Evolutionary conservation across 2,888 invertebrate genomes (phyloP).

Genomic region (Rhamnusium bicolor): DNA sequence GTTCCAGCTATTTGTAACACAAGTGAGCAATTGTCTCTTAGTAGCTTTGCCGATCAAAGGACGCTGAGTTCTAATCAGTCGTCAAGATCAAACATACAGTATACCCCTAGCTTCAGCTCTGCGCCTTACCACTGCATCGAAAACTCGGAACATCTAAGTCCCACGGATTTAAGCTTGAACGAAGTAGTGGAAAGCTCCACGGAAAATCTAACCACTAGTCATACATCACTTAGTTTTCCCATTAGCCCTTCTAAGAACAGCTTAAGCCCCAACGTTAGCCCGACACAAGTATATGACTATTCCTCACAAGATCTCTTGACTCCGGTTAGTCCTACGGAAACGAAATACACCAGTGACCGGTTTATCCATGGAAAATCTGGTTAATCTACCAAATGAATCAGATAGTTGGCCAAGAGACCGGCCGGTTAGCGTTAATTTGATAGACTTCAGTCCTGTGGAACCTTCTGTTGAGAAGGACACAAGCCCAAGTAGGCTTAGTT

Average conservation of each 20-base stretch:
- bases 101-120: constrained; percentile 60
- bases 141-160: constrained; percentile 60
- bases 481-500: constrained; percentile 44
- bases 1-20: constrained; percentile 63
- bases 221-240: constrained; percentile 66
- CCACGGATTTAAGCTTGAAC: constrained; percentile 64
- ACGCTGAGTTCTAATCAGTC: constrained; percentile 60
- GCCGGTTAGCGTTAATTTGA: constrained; percentile 61
- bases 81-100: constrained; percentile 62
- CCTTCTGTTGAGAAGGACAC: constrained; percentile 27
- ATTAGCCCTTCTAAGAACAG: constrained; percentile 63
- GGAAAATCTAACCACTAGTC: constrained; percentile 71
- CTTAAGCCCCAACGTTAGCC: constrained; percentile 66
- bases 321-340: constrained; percentile 50
- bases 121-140: constrained; percentile 63
- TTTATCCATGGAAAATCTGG: constrained; percentile 50
- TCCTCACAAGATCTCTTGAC: constrained; percentile 51
- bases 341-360: constrained; percentile 55
- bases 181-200: constrained; percentile 65
- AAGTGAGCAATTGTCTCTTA: constrained; percentile 59
- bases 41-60: constrained; percentile 56
- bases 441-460: constrained; percentile 63
- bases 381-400: constrained; percentile 32
- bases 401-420: constrained; percentile 45
- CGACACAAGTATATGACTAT: constrained; percentile 56